phyloP scores from a whole-genome alignment of 1,140 invertebrate species.

The Saccostrea cuccullata region DNA sequence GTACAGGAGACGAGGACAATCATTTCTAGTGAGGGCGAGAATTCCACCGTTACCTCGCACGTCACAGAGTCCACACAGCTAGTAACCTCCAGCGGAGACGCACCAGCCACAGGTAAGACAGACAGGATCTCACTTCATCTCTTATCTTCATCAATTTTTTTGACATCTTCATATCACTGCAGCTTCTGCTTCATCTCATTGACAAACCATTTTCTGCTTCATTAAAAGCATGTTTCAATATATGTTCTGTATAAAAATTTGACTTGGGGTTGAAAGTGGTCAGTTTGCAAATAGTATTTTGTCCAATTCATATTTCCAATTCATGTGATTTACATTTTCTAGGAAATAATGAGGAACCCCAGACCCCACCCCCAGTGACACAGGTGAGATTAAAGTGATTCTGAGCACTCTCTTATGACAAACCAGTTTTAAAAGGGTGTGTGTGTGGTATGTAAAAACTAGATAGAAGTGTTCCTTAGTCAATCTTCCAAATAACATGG shows the following conservation, averaged over 20 bases:
- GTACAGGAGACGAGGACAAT: slow-evolving; percentile 2
- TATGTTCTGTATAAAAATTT: too few species aligned
- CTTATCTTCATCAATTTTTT: too few species aligned
- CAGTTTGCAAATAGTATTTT: background rate
- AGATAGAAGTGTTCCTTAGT: slow-evolving; percentile 19
- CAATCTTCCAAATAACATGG: background rate
- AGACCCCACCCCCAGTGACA: slow-evolving; percentile 1
- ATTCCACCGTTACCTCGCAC: background rate
- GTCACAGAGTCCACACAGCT: background rate
- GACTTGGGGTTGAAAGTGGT: too few species aligned
- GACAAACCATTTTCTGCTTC: too few species aligned
- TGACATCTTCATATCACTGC: too few species aligned
- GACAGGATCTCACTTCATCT: too few species aligned
- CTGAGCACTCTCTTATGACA: slow-evolving; percentile 35
- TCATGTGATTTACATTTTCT: slow-evolving; percentile 12
- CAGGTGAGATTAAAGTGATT: slow-evolving; percentile 37
- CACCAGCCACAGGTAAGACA: background rate
- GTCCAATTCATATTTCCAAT: background rate
- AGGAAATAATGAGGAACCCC: slow-evolving; percentile 2
- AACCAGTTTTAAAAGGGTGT: background rate
- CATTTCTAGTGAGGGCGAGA: background rate
- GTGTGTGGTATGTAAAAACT: slow-evolving; percentile 12
- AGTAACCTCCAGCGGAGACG: slow-evolving; percentile 28
- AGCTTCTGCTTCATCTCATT: too few species aligned
- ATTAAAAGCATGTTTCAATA: too few species aligned